A percentile compares a stretch with the other conserved stretches of the same genome.
Conservation (phyloP, 2,797 vertebrate genomes). For the Fistularia commersonii region DNA sequence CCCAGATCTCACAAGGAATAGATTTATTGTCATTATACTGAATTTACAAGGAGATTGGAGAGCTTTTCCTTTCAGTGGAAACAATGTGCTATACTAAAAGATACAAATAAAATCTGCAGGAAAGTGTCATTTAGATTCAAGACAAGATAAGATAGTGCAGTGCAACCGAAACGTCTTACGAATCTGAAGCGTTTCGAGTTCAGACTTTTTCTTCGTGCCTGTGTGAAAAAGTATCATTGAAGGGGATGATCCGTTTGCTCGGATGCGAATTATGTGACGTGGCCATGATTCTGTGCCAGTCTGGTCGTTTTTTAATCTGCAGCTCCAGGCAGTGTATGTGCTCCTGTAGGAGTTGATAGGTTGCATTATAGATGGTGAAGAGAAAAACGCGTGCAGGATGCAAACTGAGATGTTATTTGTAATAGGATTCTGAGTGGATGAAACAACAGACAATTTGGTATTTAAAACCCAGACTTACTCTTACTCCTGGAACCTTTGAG, state of each 20-base stretch:
- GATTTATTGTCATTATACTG: too few species aligned
- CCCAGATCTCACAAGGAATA: too few species aligned
- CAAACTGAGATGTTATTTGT: constrained; percentile 32
- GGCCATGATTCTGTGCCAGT: constrained; percentile 23
- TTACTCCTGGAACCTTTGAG: constrained; percentile 68
- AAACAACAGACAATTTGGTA: constrained; percentile 4
- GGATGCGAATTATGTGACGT: constrained; percentile 2
- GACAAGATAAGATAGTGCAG: too few species aligned
- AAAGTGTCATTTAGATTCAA: too few species aligned
- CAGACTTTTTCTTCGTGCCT: neutral
- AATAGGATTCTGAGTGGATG: constrained; percentile 17
- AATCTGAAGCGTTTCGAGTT: too few species aligned
- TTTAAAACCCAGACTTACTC: constrained; percentile 51
- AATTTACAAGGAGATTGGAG: too few species aligned
- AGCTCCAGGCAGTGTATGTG: constrained; percentile 27
- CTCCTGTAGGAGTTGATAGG: constrained; percentile 51
- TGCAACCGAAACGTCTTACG: too few species aligned
- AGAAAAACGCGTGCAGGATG: constrained; percentile 25
- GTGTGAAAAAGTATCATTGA: too few species aligned
- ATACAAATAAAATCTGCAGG: too few species aligned
- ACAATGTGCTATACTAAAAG: too few species aligned
- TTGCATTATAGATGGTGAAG: constrained; percentile 66
- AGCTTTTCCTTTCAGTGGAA: too few species aligned
- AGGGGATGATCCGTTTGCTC: neutral
- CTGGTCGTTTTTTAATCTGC: constrained; percentile 27